Evolutionary conservation across 2,113 vertebrate species (phyloP).

Genomic region (Sporophila hypoxantha): DNA sequence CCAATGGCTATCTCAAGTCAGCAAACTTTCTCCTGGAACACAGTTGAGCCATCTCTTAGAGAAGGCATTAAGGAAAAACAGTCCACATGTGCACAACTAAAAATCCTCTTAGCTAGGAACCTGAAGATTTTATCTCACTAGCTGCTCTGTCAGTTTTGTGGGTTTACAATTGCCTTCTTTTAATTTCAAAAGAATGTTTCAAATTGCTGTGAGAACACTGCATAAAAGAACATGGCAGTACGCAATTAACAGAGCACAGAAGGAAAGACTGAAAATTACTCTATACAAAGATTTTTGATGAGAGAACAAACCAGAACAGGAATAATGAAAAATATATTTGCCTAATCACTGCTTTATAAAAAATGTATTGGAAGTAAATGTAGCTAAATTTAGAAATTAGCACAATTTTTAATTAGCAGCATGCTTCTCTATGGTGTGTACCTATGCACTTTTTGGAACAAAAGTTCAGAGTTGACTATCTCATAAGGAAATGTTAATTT

Average conservation of each 20-base stretch:
- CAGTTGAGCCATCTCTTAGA: neutral
- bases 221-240: neutral
- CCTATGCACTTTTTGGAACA: neutral
- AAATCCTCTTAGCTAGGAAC: neutral
- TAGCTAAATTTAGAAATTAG: neutral
- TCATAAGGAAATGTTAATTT: neutral
- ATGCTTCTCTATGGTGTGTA: neutral
- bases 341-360: neutral
- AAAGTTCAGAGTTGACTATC: neutral
- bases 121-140: slow-evolving; percentile 6
- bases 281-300: neutral
- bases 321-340: neutral
- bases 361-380: neutral
- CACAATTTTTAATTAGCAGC: neutral
- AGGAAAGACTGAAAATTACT: neutral
- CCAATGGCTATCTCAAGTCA: neutral
- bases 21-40: neutral
- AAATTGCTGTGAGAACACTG: neutral
- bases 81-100: neutral
- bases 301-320: neutral
- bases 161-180: neutral
- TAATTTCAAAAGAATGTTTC: slow-evolving; percentile 1
- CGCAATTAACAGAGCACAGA: neutral
- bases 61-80: neutral
- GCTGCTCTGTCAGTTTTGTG: neutral